Evolutionary conservation across 1,140 invertebrate species (phyloP), one percentile per base, ranked within the genome.

Genomic region (Parasteatoda tepidariorum): DNA sequence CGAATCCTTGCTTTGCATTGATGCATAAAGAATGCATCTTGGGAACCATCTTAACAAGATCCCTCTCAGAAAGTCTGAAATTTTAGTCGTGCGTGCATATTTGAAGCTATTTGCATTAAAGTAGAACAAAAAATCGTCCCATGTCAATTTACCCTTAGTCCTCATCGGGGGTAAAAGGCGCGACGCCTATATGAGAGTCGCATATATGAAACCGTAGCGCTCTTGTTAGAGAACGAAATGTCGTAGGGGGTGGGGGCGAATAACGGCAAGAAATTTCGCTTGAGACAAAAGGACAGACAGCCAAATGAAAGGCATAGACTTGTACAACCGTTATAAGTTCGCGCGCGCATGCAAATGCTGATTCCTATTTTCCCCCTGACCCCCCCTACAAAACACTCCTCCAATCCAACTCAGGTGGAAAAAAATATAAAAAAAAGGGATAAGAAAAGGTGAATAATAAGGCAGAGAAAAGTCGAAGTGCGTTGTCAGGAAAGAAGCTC

Each of bases 401-500:
- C 73, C 73, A 76, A 76, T 76, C 59, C 73, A 55, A 48, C 33
- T n/a, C 59, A 76, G 73, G 73, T 76, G n/a, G 22, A 34, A 38
- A 34, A n/a, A n/a, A 38, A 38, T 31, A 28, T 26, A 61, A 18
- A 79, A 22, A 66, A n/a, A 41, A 30, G 24, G 3, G 30, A 48
- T 28, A 75, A 74, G 34, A 61, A 57, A 68, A 79, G 64, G 76
- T 79, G 76, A 79, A 79, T 79, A 79, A 79, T 79, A 79, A 79
- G 76, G 76, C 62, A 57, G 48, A 79, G 76, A 79, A 79, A 79
- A 79, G 76, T 68, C 76, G 76, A 68, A 79, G 76, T 68, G 76
- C 76, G 76, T 79, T 79, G 76, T 79, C 76, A 79, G 76, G 64
- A 79, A 24, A 30, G 41, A 68, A 61, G 66, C 76, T 79, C 76